Evolutionary conservation across 2,797 vertebrate species (phyloP), one percentile per base, ranked within the genome.

Genomic region (Pteronotus mesoamericanus): DNA sequence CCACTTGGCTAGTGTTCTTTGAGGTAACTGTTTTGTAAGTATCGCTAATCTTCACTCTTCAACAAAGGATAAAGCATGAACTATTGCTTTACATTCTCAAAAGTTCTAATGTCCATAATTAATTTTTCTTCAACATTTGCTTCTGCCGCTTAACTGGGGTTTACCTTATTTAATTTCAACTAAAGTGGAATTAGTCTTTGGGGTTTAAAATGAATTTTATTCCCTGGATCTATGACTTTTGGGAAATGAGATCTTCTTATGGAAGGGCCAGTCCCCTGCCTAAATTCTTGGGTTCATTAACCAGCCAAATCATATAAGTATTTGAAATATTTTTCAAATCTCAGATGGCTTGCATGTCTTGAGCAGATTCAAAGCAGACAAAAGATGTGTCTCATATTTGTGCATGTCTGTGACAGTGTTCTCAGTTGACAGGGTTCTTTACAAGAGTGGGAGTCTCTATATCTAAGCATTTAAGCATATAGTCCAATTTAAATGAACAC

Each of bases 271-370:
- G 44, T 83, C 14, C 16, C 92, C 78, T 82, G 24, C 72, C 78
- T 87, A 66, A 69, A 84, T 90, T 68, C 14, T 15, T 82, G n/a
- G 44, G 69, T 91, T 89, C 29, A 22, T 46, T 80, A 34, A 39
- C 29, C 34, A 64, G 8, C 53, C 68, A 34, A 55, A n/a, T 91
- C 22, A 46, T 75, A 57, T 78, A 64, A 75, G 46, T 59, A 66
- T 74, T 96, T 79, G n/a, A 90, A 87, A 66, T 51, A 64, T 7
- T n/a, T 96, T 96, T 74, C 34, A 77, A 82, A 88, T 85, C 24
- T 84, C 59, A 72, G 59, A 59, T 34, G 66, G 53, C 21, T 71
- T 51, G 51, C 32, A 39, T 57, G 57, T 80, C 71, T 88, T 95
- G 24, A 57, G 44, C 16, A 83, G 5, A 61, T 79, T 84, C 44